A percentile compares a stretch with the other conserved stretches of the same genome.
Conservation (phyloP, 2,888 invertebrate species). For the Pseudococcus jackbeardsleyi region DNA sequence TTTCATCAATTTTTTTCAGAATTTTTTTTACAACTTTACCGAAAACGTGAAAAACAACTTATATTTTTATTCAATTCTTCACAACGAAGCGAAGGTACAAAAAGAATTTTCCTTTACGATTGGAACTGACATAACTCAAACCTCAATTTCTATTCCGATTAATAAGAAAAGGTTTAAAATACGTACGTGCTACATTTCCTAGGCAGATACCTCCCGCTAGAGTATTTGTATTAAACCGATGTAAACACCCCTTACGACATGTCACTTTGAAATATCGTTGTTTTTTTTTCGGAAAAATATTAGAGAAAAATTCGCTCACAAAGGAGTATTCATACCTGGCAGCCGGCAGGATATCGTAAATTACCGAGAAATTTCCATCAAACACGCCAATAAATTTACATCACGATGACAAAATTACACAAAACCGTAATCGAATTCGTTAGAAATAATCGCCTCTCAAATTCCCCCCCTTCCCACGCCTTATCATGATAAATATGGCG, state of each 20-base stretch:
- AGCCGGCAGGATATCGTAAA: background rate
- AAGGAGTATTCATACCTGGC: background rate
- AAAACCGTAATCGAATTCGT: slow-evolving; percentile 9
- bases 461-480: background rate
- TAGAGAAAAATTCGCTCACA: background rate
- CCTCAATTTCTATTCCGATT: background rate
- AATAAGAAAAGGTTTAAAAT: background rate
- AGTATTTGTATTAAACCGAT: background rate
- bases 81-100: too few species aligned
- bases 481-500: slow-evolving; percentile 21
- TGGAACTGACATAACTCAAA: background rate
- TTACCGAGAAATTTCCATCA: background rate
- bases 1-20: too few species aligned
- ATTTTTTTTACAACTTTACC: too few species aligned
- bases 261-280: slow-evolving; percentile 3
- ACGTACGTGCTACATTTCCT: background rate
- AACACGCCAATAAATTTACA: slow-evolving; percentile 12
- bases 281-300: background rate
- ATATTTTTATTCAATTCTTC: too few species aligned
- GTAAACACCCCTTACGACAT: background rate
- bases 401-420: background rate
- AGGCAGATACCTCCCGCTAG: background rate
- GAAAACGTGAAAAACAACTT: too few species aligned
- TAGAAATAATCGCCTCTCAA: background rate
- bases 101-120: too few species aligned